Percentiles rank a stretch among this genome's conserved stretches.
Evolutionary conservation across 2,888 invertebrate genomes (phyloP).

Genomic region (Sepioteuthis lessoniana): DNA sequence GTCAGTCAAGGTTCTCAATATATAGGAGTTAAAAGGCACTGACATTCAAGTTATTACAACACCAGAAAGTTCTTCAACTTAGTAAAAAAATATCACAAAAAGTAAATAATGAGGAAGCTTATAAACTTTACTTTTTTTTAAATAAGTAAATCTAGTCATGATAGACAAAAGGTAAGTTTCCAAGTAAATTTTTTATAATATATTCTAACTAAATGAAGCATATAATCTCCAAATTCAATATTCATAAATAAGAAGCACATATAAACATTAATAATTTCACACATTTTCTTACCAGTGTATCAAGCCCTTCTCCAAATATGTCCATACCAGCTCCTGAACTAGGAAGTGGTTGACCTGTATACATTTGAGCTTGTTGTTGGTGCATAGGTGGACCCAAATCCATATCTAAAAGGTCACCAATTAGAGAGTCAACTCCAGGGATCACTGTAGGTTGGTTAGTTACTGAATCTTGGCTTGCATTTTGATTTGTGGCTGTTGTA

Average conservation of each 20-base stretch:
- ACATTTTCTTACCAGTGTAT: slow-evolving; percentile 82
- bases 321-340: slow-evolving; percentile 82
- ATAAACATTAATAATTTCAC: neutral
- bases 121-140: no score
- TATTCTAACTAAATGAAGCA: neutral
- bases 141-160: no score
- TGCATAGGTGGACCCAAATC: slow-evolving; percentile 84
- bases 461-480: slow-evolving; percentile 52
- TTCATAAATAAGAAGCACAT: neutral
- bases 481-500: neutral
- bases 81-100: no score
- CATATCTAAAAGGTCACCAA: slow-evolving; percentile 96
- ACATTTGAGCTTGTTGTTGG: slow-evolving; percentile 71
- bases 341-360: slow-evolving; percentile 66
- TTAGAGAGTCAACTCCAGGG: slow-evolving; percentile 90
- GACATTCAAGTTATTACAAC: no score
- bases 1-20: no score
- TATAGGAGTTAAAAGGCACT: no score
- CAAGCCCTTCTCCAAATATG: slow-evolving; percentile 88
- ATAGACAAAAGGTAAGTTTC: no score
- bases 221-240: neutral
- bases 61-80: no score
- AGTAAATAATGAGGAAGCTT: no score
- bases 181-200: no score
- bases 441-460: slow-evolving; percentile 79